Evolutionary conservation across 2,888 invertebrate genomes (phyloP), one percentile per base, ranked within the genome.

Genomic region (Fabriciana adippe): DNA sequence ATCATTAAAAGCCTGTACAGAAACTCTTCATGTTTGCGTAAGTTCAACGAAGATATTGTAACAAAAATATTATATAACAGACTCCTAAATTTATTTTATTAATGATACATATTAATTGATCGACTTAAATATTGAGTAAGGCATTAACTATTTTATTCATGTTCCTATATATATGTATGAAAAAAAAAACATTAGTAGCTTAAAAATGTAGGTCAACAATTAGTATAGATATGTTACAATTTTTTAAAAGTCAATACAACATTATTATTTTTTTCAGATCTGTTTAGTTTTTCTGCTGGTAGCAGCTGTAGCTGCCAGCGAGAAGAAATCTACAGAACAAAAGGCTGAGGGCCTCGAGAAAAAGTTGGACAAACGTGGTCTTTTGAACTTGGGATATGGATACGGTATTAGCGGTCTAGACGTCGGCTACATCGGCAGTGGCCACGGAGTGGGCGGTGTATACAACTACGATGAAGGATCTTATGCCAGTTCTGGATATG

Each of bases 321-420:
- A 94, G 93, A 94, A 95, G 93, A 94, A 94, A 85, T 85, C 89
- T 76, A 89, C 90, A 84, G 88, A 89, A 73, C 92, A 93, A 80
- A 93, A 93, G 84, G 94, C 93, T 78, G 93, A 93, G 78, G 93
- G 94, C 66, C 85, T 94, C 75, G 95, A 95, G 73, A 96, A 97
- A 93, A 96, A 96, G 87, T 94, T 96, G 85, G 96, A 96, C 90
- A 97, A 97, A 89, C 95, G 97, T 77, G 97, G 97, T 75, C 94
- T 97, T 77, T 93, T 96, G 69, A 95, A 95, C 83, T 93, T 96
- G 82, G 97, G 96, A 77, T 96, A 96, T 79, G 97, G 97, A 65
- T 96, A 97, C 85, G 96, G 96, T 70, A 93, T 94, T 81, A 94
- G 95, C 79, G 96, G 96, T 75, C 94, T 96, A 73, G 96, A 96